Percentiles rank a stretch among this genome's conserved stretches.
These are phyloP conservation scores for Epirrhoe tristata DNA, from an alignment of 2,888 invertebrate genomes.

Conservation along the genomic window DNA sequence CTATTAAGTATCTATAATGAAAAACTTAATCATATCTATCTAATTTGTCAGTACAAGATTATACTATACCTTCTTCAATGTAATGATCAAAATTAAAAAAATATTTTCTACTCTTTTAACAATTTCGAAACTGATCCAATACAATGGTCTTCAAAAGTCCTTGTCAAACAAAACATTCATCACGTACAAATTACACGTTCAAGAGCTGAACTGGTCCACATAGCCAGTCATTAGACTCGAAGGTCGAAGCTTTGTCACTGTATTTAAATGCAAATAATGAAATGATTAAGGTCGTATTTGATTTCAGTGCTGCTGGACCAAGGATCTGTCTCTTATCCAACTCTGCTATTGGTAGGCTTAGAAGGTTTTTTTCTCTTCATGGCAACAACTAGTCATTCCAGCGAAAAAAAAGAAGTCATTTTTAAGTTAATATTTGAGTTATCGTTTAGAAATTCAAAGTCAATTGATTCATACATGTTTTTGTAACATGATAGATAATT, in stretches of 20 bases:
- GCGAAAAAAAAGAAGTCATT: too few relatives aligned
- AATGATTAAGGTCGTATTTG: constrained; percentile 39
- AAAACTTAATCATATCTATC: neutral
- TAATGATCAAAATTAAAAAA: too few relatives aligned
- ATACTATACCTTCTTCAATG: too few relatives aligned
- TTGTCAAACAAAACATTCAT: constrained; percentile 44
- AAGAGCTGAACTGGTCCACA: constrained; percentile 46
- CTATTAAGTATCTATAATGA: neutral
- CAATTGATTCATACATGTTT: too few relatives aligned
- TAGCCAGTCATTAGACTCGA: constrained; percentile 39
- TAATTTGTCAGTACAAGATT: too few relatives aligned
- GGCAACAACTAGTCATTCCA: too few relatives aligned
- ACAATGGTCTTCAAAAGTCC: constrained; percentile 36
- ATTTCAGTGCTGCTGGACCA: neutral
- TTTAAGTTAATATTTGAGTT: too few relatives aligned
- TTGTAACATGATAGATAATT: too few relatives aligned
- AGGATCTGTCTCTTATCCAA: neutral
- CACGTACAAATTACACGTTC: constrained; percentile 45
- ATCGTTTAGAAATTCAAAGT: too few relatives aligned
- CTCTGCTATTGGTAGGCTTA: neutral
- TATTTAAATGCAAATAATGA: constrained; percentile 52
- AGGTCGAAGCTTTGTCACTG: constrained; percentile 52
- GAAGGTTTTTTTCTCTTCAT: neutral
- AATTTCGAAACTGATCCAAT: constrained; percentile 24
- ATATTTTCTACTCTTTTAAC: neutral